Conservation (phyloP, 2,888 invertebrate genomes). For the Ochropleura leucogaster region DNA sequence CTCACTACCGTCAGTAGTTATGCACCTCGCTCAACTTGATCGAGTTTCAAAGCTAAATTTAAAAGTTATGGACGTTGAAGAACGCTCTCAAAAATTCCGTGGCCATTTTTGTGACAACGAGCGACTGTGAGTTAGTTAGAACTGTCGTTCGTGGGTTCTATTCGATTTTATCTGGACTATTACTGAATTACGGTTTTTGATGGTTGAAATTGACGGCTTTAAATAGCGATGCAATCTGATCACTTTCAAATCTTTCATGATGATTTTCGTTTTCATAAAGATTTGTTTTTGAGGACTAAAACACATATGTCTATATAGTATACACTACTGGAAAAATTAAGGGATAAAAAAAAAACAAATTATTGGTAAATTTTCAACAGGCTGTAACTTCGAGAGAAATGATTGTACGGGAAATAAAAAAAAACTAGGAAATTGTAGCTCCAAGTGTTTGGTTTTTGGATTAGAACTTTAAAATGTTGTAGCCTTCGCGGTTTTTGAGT, state of each 20-base stretch:
- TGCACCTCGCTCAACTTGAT: conserved; percentile 35
- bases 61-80: conserved; percentile 45
- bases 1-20: conserved; percentile 38
- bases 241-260: not conserved
- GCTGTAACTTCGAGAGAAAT: no score
- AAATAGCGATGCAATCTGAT: not conserved
- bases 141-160: conserved; percentile 8
- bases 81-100: conserved; percentile 24
- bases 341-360: no score
- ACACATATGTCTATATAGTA: not conserved
- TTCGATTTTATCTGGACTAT: conserved; percentile 39
- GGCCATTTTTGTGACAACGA: conserved; percentile 47
- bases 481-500: no score
- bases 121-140: conserved; percentile 43
- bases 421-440: no score
- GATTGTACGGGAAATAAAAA: no score
- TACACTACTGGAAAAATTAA: no score
- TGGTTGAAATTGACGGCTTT: not conserved
- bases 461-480: no score
- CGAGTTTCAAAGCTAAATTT: conserved; percentile 53
- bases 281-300: conserved; percentile 7
- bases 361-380: no score
- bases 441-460: no score
- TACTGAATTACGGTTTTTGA: conserved; percentile 34
- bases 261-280: not conserved